Percentiles rank a stretch among this genome's conserved stretches.
phyloP scores from a whole-genome alignment of 2,113 vertebrate genomes.

The Phasianus colchicus region DNA sequence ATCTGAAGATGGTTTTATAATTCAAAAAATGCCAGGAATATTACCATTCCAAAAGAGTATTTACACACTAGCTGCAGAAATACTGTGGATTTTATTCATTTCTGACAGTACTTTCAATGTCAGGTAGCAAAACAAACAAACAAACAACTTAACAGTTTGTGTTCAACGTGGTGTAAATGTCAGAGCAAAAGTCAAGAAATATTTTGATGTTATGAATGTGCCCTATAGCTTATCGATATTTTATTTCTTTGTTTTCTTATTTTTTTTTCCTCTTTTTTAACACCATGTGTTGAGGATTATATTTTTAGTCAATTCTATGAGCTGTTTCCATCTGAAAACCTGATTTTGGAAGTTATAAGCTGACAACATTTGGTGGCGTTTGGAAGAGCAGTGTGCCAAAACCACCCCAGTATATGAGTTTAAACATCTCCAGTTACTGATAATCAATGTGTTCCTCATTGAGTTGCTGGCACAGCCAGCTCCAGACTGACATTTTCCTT shows the following conservation, averaged over 20 bases:
- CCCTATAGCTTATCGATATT: neutral
- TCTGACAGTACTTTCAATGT: neutral
- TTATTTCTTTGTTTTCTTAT: neutral
- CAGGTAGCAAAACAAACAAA: neutral
- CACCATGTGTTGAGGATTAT: neutral
- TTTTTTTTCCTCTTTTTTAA: neutral
- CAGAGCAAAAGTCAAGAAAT: constrained; percentile 44
- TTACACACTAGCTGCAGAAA: neutral
- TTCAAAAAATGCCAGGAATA: neutral
- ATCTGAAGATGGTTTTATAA: neutral
- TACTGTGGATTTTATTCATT: neutral
- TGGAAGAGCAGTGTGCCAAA: neutral
- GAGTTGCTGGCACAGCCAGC: neutral
- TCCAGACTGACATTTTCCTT: neutral
- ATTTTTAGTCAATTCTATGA: neutral
- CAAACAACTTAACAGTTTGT: neutral
- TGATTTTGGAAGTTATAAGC: neutral
- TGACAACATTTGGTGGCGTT: neutral
- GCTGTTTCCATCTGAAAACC: neutral
- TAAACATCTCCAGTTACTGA: neutral
- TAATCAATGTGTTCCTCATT: neutral
- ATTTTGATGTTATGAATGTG: constrained; percentile 47
- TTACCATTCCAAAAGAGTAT: constrained; percentile 1
- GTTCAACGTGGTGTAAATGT: constrained; percentile 59
- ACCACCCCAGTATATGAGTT: neutral